phyloP scores from a whole-genome alignment of 2,797 vertebrate species.

The Falco biarmicus region DNA sequence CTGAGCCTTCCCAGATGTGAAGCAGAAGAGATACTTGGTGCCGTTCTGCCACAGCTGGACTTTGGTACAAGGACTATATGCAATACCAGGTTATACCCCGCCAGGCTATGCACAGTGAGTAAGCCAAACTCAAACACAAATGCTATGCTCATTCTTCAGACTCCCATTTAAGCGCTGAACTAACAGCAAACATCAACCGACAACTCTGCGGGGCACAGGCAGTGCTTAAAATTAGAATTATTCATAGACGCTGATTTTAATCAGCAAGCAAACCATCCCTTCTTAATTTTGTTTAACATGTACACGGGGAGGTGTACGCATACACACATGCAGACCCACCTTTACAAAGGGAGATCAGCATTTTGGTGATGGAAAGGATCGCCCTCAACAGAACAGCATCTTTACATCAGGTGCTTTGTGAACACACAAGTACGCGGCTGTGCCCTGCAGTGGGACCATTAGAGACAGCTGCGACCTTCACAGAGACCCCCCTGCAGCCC shows the following conservation, averaged over 20 bases:
- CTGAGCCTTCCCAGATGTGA: not conserved
- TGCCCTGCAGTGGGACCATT: accelerated
- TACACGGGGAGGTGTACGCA: not conserved
- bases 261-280: not conserved
- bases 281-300: not conserved
- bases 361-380: accelerated
- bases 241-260: not conserved
- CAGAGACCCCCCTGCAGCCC: not conserved
- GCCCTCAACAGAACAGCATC: not conserved
- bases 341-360: not conserved
- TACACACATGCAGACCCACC: not conserved
- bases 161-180: not conserved
- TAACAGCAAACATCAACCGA: not conserved
- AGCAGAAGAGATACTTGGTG: not conserved
- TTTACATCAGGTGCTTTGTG: not conserved
- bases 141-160: accelerated
- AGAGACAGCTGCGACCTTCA: not conserved
- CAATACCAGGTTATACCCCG: not conserved
- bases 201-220: not conserved
- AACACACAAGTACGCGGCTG: accelerated
- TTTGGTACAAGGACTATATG: too few species aligned
- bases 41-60: not conserved
- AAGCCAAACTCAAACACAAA: not conserved
- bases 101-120: accelerated
- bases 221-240: not conserved